These are phyloP conservation scores for Sigmodon hispidus DNA, from an alignment of 2,113 vertebrate species.

Conservation along the genomic window DNA sequence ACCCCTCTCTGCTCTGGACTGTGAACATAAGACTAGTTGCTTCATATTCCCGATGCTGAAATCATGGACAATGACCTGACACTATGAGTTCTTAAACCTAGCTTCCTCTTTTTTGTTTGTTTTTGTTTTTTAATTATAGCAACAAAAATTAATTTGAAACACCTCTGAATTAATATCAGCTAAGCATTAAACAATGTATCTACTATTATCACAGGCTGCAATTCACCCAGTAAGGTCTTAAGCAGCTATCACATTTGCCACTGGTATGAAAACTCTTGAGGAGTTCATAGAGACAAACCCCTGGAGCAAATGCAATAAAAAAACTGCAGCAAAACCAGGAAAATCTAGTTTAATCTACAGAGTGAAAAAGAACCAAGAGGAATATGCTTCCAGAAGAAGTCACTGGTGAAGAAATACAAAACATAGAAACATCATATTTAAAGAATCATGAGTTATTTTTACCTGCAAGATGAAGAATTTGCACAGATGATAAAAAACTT, in stretches of 20 bases:
- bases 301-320: background rate
- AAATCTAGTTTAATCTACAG: conserved; percentile 6
- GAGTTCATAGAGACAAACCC: conserved; percentile 32
- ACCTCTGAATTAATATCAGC: conserved; percentile 32
- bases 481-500: conserved; percentile 92
- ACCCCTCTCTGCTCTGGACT: background rate
- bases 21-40: too few species aligned
- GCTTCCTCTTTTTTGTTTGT: background rate
- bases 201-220: background rate
- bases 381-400: background rate
- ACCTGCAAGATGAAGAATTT: conserved; percentile 94
- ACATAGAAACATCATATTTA: conserved; percentile 7
- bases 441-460: conserved; percentile 61
- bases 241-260: background rate
- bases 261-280: background rate
- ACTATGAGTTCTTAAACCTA: background rate
- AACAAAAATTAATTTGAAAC: background rate
- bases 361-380: conserved; percentile 39
- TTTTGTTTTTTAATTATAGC: background rate
- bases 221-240: background rate
- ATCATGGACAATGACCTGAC: background rate
- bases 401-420: background rate
- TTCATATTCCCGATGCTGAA: background rate
- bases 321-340: background rate
- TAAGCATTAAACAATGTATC: conserved; percentile 38